Evolutionary conservation across 2,888 invertebrate species (phyloP).

Genomic region (Eupithecia exiguata): DNA sequence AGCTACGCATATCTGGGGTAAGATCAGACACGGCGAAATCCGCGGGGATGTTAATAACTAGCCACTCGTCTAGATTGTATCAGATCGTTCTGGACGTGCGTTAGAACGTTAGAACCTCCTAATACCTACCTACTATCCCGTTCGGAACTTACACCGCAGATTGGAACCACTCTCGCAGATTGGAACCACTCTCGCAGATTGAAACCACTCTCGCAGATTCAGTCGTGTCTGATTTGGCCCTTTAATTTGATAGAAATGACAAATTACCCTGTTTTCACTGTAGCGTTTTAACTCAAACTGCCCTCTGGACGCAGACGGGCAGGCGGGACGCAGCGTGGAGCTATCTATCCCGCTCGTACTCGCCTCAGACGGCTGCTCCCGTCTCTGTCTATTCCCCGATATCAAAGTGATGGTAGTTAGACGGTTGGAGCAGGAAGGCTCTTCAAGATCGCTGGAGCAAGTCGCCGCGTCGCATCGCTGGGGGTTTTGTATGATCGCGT

Average conservation of each 20-base stretch:
- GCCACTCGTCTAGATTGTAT: too few relatives aligned
- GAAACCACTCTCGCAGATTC: neutral
- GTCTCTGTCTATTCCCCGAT: neutral
- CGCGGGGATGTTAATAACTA: neutral
- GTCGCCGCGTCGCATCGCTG: slow-evolving; percentile 41
- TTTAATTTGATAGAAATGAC: neutral
- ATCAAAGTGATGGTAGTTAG: neutral
- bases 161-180: neutral
- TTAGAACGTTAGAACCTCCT: too few relatives aligned
- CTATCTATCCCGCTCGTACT: slow-evolving; percentile 1
- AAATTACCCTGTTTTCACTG: neutral
- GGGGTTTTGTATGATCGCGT: slow-evolving; percentile 48
- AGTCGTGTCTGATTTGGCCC: slow-evolving; percentile 1
- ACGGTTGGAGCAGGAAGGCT: neutral
- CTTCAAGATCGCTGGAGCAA: neutral
- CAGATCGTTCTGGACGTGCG: too few relatives aligned
- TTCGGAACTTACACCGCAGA: neutral
- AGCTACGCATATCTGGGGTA: neutral
- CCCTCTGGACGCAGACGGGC: neutral
- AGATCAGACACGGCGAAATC: neutral
- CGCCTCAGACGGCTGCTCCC: neutral
- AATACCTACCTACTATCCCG: too few relatives aligned
- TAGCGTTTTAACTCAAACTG: neutral
- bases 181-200: neutral
- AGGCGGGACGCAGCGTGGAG: neutral